These are phyloP conservation scores for Chaetodon auriga DNA, from an alignment of 2,113 vertebrate genomes.

Conservation along the genomic window DNA sequence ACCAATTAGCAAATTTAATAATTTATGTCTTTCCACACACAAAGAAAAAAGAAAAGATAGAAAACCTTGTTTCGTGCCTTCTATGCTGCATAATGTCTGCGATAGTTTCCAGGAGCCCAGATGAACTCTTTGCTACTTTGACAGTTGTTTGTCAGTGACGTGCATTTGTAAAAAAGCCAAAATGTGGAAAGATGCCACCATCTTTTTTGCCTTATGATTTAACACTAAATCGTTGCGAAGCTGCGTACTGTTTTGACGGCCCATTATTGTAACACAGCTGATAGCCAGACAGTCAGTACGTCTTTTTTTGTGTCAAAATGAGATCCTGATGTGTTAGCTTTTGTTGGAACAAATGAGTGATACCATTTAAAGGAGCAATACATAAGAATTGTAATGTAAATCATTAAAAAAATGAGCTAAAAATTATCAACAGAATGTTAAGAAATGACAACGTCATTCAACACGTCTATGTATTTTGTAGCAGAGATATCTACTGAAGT, in stretches of 20 bases:
- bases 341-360: constrained; percentile 10
- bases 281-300: not conserved
- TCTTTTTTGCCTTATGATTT: not conserved
- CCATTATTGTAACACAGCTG: constrained; percentile 12
- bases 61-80: not conserved
- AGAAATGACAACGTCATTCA: too few species aligned
- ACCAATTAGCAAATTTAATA: not conserved
- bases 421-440: too few species aligned
- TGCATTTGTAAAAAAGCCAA: constrained; percentile 18
- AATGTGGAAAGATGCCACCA: not conserved
- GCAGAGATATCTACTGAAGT: too few species aligned
- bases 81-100: not conserved
- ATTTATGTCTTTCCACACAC: not conserved
- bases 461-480: too few species aligned
- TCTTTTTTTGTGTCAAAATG: constrained; percentile 39
- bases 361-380: too few species aligned
- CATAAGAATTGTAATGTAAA: too few species aligned
- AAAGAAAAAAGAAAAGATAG: not conserved
- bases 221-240: constrained; percentile 15
- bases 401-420: too few species aligned
- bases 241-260: not conserved
- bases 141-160: constrained; percentile 19
- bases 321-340: constrained; percentile 40
- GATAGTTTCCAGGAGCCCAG: constrained; percentile 17
- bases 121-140: constrained; percentile 3